Evolutionary conservation across 1,140 invertebrate species (phyloP).

Genomic region (Meloidogyne floridensis): DNA sequence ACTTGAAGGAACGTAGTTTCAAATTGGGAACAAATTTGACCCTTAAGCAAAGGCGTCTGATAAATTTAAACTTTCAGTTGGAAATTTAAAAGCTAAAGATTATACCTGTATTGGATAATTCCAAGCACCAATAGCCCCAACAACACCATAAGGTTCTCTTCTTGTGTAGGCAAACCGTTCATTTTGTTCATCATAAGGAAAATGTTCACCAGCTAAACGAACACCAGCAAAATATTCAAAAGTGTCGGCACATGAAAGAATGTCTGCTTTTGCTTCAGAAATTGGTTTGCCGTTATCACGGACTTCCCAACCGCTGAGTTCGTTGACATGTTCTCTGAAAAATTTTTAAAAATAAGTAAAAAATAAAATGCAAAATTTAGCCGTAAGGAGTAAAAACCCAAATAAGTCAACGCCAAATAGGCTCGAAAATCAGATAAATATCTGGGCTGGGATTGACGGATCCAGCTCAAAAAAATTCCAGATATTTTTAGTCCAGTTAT

Average conservation of each 20-base stretch:
- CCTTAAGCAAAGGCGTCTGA: too few relatives aligned
- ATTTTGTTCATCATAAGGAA: constrained; percentile 38
- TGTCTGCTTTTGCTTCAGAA: constrained; percentile 55
- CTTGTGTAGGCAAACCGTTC: constrained; percentile 58
- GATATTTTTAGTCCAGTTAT: too few relatives aligned
- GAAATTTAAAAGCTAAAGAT: constrained; percentile 66
- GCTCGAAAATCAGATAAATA: too few relatives aligned
- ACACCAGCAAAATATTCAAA: constrained; percentile 57
- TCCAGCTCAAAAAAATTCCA: too few relatives aligned
- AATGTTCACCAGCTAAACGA: constrained; percentile 48
- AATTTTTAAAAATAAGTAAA: constrained; percentile 8
- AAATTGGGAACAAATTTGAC: too few relatives aligned
- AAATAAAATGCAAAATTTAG: too few relatives aligned
- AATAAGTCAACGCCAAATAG: too few relatives aligned
- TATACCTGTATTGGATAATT: constrained; percentile 72
- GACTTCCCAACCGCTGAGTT: constrained; percentile 58
- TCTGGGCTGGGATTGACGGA: too few relatives aligned
- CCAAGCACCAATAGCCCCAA: constrained; percentile 69
- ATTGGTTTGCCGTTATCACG: constrained; percentile 64
- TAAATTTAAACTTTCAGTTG: too few relatives aligned
- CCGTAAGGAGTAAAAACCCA: too few relatives aligned
- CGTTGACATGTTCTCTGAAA: constrained; percentile 33
- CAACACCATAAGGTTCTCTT: constrained; percentile 71
- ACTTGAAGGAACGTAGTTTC: too few relatives aligned
- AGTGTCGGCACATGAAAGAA: constrained; percentile 63